These are phyloP conservation scores for Diploptera punctata DNA, from an alignment of 2,888 invertebrate species.

Conservation along the genomic window DNA sequence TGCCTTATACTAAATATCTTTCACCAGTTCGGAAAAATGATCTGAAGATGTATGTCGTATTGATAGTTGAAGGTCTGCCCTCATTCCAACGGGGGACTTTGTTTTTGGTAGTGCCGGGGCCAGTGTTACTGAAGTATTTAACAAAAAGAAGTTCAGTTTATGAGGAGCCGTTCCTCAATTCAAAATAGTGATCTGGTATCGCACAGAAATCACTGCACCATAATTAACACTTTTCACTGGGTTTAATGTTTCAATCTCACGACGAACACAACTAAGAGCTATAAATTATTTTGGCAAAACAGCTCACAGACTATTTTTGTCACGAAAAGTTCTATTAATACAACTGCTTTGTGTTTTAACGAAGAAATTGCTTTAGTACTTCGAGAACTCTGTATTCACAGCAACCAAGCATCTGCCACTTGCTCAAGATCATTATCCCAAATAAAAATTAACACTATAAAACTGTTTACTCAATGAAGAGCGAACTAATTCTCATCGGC, in stretches of 20 bases:
- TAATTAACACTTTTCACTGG: no score
- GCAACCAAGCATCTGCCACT: slow-evolving; percentile 38
- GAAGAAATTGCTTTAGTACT: slow-evolving; percentile 20
- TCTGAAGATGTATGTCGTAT: slow-evolving; percentile 81
- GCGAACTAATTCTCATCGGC: not conserved
- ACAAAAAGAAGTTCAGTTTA: not conserved
- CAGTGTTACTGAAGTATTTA: slow-evolving; percentile 29
- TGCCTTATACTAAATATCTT: slow-evolving; percentile 37
- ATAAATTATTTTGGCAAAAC: not conserved
- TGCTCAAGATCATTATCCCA: slow-evolving; percentile 37
- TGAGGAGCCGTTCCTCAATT: not conserved
- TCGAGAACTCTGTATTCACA: slow-evolving; percentile 39
- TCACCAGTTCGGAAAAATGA: slow-evolving; percentile 70
- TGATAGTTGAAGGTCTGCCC: slow-evolving; percentile 74
- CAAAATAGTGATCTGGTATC: not conserved
- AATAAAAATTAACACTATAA: not conserved
- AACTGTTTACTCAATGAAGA: not conserved
- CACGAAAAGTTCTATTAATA: not conserved
- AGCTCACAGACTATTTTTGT: no score
- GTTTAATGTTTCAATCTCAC: no score
- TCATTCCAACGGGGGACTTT: slow-evolving; percentile 66
- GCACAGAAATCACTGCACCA: not conserved
- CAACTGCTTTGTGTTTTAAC: not conserved
- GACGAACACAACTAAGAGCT: not conserved
- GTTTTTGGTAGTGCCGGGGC: slow-evolving; percentile 31